phyloP scores from a whole-genome alignment of 2,797 vertebrate genomes.

The Takifugu rubripes region DNA sequence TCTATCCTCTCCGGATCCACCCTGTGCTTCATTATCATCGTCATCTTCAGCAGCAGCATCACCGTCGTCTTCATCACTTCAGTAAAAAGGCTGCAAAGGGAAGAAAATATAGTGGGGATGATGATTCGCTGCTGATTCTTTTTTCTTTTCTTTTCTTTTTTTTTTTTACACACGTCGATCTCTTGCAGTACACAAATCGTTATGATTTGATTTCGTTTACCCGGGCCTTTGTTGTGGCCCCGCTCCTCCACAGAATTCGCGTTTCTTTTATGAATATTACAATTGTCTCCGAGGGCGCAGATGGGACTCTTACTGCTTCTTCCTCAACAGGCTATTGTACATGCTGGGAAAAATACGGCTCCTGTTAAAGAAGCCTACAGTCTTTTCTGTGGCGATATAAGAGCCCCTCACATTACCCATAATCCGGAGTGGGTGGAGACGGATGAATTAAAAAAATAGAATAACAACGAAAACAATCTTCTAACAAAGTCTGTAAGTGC shows the following conservation, averaged over 20 bases:
- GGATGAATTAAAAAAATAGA: too few relatives aligned
- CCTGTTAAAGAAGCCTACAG: background rate
- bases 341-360: too few relatives aligned
- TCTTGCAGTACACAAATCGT: conserved; percentile 2
- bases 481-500: conserved; percentile 11
- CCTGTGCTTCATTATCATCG: conserved; percentile 45
- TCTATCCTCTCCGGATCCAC: conserved; percentile 57
- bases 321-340: conserved; percentile 26
- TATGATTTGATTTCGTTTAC: background rate
- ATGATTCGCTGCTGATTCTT: conserved; percentile 11
- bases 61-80: conserved; percentile 13
- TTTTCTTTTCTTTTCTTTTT: background rate
- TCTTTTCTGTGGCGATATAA: background rate
- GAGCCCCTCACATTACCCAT: too few relatives aligned
- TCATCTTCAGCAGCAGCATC: conserved; percentile 23
- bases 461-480: too few relatives aligned
- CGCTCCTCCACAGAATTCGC: background rate
- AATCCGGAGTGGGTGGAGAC: conserved; percentile 31
- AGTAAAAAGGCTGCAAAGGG: conserved; percentile 48
- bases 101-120: conserved; percentile 24
- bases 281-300: background rate
- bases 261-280: conserved; percentile 3
- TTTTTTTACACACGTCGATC: background rate
- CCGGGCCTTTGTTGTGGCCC: background rate
- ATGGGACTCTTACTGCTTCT: background rate